Percentiles rank a stretch among this genome's conserved stretches.
Evolutionary conservation across 2,888 invertebrate genomes (phyloP).

Genomic region (Neocrepidodera transversa): DNA sequence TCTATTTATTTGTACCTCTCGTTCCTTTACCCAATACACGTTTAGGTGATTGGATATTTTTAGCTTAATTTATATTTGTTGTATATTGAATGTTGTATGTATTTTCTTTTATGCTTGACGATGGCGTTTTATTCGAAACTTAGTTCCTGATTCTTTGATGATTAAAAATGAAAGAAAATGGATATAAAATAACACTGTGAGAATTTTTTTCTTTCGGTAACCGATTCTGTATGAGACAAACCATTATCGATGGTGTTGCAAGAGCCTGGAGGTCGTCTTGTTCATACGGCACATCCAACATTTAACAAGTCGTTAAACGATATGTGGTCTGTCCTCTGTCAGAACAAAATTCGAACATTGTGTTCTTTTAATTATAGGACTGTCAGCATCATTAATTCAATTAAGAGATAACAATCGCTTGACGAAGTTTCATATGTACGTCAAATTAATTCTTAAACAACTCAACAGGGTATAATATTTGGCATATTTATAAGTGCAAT

Average conservation of each 20-base stretch:
- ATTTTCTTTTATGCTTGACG: no score
- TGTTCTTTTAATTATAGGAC: conserved; percentile 32
- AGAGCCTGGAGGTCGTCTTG: conserved; percentile 19
- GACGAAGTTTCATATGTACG: conserved; percentile 23
- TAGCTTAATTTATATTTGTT: no score
- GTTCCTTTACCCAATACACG: no score
- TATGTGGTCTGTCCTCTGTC: conserved; percentile 37
- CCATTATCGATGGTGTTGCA: background rate
- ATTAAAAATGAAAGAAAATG: no score
- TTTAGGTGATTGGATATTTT: no score
- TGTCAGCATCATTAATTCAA: conserved; percentile 35
- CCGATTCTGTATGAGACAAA: conserved; percentile 2
- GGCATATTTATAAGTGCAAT: conserved; percentile 7
- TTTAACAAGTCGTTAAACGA: conserved; percentile 32
- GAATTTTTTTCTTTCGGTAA: background rate
- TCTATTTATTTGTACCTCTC: no score
- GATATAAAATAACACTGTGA: background rate
- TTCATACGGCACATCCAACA: conserved; percentile 27
- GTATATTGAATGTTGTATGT: no score
- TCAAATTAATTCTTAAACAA: conserved; percentile 25
- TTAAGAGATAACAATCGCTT: conserved; percentile 39
- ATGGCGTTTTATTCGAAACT: no score
- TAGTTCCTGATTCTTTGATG: no score
- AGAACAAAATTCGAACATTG: conserved; percentile 29
- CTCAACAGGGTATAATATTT: conserved; percentile 15